Evolutionary conservation across 2,888 invertebrate genomes (phyloP), one percentile per base, ranked within the genome.

Genomic region (Amaurobius ferox): DNA sequence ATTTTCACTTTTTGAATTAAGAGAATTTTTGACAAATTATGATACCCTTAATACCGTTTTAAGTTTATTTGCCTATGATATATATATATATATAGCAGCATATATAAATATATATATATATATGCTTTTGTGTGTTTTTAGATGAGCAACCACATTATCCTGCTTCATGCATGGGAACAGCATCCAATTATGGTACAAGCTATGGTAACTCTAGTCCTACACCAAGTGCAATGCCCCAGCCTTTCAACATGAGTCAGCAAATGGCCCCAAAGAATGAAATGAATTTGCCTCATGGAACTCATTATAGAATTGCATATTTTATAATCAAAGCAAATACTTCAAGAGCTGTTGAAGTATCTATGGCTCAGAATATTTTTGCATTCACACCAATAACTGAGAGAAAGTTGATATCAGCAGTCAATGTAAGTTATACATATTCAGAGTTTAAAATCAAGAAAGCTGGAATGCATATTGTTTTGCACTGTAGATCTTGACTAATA

Each of bases 341-440:
- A 79, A 93, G 93, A 81, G 91, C 91, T 64, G 92, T 94, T 44
- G 94, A 94, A 79, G 91, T 93, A 23, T 94, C 94, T 6, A 92
- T 93, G 87, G 91, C 90, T 71, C 92, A 92, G 11, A 93, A 93
- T 44, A 91, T 92, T 7, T 94, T 93, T 93, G 93, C 93, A 19
- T 94, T 94, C 90, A 91, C 93, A n/a, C 92, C 92, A 26, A 92
- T 92, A 80, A 94, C 94, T 2, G 93, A 94, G 86, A 93, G 93
- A 90, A 94, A 94, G 90, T 90, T 95, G 79, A 92, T 93, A 89
- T 93, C 93, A 88, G 91, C 93, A 26, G 93, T 92, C 88, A 93
- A 93, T 93, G 95, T 94, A 89, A 7, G 6, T 30, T 29, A 7
- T n/a, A n/a, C n/a, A n/a, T n/a, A n/a, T n/a, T n/a, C n/a, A n/a